Conservation (phyloP, 2,113 vertebrate genomes). For the Tragelaphus imberbis region DNA sequence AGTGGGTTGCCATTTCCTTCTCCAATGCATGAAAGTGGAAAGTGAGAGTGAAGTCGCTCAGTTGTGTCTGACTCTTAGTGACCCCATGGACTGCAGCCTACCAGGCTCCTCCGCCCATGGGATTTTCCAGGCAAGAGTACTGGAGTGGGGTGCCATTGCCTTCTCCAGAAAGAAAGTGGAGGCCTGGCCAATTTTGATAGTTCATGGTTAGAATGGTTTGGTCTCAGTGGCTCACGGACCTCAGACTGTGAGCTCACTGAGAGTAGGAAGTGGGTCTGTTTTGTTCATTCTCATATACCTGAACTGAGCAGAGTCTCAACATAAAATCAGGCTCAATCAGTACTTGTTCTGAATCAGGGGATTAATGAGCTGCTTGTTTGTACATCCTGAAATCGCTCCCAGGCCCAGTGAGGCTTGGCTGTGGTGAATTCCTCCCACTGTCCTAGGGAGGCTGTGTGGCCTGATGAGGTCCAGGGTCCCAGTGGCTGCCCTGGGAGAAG, state of each 20-base stretch:
- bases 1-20: no score
- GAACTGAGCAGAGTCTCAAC: no score
- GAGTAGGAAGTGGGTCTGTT: accelerated
- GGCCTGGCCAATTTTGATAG: not conserved
- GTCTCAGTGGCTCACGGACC: not conserved
- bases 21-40: no score
- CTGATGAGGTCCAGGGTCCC: slow-evolving; percentile 44
- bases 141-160: no score
- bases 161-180: accelerated
- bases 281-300: accelerated
- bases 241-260: not conserved
- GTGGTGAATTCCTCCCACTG: slow-evolving; percentile 42
- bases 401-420: slow-evolving; percentile 27
- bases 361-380: slow-evolving; percentile 44
- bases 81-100: no score
- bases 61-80: no score
- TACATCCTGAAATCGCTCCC: slow-evolving; percentile 41
- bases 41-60: no score
- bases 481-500: slow-evolving; percentile 48
- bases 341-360: not conserved
- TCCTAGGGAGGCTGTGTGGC: slow-evolving; percentile 37
- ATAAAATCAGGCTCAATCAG: accelerated
- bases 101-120: no score
- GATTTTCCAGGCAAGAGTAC: no score
- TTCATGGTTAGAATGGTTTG: not conserved